A percentile compares a stretch with the other conserved stretches of the same genome.
Conservation (phyloP, 64 coral and sea anemone genomes). For the Hydrozoanthus tunicans region DNA sequence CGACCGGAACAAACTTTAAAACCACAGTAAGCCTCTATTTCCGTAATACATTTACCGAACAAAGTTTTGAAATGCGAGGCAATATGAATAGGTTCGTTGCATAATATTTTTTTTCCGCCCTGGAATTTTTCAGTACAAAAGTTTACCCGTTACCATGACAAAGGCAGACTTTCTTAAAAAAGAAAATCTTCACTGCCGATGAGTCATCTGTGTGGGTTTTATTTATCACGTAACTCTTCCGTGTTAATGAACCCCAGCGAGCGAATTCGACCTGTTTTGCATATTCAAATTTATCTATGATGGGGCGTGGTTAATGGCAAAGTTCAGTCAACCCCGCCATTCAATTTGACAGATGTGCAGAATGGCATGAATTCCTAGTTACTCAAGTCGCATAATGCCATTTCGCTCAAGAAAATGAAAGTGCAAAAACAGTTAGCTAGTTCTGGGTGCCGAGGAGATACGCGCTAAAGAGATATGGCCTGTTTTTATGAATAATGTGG, state of each 20-base stretch:
- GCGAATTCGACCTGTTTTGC: constrained; percentile 22
- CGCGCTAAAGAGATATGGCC: constrained; percentile 3
- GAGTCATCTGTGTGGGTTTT: constrained; percentile 62
- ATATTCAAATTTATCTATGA: constrained; percentile 36
- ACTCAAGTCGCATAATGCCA: neutral
- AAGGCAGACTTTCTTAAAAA: constrained; percentile 14
- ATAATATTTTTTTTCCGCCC: neutral
- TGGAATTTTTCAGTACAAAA: constrained; percentile 27
- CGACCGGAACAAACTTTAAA: constrained; percentile 40
- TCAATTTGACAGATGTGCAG: constrained; percentile 29
- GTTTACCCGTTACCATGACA: constrained; percentile 59
- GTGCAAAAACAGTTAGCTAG: neutral
- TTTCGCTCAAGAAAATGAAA: neutral
- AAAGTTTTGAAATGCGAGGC: constrained; percentile 2
- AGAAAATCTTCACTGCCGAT: constrained; percentile 14
- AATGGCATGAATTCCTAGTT: constrained; percentile 33
- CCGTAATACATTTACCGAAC: constrained; percentile 11
- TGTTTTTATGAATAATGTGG: constrained; percentile 50
- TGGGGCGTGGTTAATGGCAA: constrained; percentile 42
- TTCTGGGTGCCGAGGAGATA: neutral
- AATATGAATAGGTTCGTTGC: neutral
- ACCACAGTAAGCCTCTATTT: constrained; percentile 15
- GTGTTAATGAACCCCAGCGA: constrained; percentile 47
- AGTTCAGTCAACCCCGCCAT: constrained; percentile 54
- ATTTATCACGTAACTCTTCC: constrained; percentile 58